These are phyloP conservation scores for Paracanthobrama guichenoti DNA, from an alignment of 2,113 vertebrate genomes.

Conservation along the genomic window DNA sequence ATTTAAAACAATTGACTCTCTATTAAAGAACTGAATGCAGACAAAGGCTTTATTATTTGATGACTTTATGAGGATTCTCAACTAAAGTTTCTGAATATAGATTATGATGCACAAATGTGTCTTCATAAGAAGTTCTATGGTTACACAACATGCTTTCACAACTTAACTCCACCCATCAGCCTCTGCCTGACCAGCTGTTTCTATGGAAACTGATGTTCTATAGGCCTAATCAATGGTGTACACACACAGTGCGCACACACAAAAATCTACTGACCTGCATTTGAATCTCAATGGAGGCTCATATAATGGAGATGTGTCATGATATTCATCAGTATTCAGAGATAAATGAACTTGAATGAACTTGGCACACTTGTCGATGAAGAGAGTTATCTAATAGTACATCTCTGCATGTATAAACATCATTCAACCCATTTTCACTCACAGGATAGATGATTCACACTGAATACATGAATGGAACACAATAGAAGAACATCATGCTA, in stretches of 20 bases:
- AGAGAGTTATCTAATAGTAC: constrained; percentile 5
- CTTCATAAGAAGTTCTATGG: constrained; percentile 39
- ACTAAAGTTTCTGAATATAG: constrained; percentile 23
- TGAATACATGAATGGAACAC: background rate
- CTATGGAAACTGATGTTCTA: constrained; percentile 61
- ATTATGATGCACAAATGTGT: constrained; percentile 28
- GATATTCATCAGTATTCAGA: constrained; percentile 28
- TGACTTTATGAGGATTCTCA: constrained; percentile 2
- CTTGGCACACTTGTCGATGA: background rate
- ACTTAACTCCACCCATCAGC: constrained; percentile 39
- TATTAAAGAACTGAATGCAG: background rate
- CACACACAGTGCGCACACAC: constrained; percentile 36
- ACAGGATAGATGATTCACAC: background rate
- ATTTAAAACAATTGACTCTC: background rate
- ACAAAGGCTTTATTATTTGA: background rate
- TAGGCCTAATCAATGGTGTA: constrained; percentile 54
- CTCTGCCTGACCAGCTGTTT: constrained; percentile 54
- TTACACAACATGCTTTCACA: constrained; percentile 49
- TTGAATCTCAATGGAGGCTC: constrained; percentile 43
- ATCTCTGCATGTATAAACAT: background rate
- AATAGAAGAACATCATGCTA: background rate
- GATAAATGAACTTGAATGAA: constrained; percentile 31
- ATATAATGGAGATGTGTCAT: constrained; percentile 21
- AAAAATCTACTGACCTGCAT: constrained; percentile 36
- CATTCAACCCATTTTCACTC: constrained; percentile 6